These are phyloP conservation scores for Thamnaconus septentrionalis DNA, from an alignment of 2,113 vertebrate genomes.

Conservation along the genomic window DNA sequence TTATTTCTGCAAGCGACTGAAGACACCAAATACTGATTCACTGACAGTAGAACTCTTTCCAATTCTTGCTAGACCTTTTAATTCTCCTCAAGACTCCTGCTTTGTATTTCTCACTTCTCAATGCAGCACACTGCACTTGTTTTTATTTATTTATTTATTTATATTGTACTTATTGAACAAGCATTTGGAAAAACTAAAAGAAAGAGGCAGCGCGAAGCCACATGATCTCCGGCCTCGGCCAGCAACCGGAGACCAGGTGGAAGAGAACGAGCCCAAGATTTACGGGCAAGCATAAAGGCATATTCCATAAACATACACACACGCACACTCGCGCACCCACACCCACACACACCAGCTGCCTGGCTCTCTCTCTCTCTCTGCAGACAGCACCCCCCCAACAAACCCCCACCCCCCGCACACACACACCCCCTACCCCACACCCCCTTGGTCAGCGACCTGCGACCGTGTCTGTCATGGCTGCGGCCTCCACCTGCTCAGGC, in stretches of 20 bases:
- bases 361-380: constrained; percentile 36
- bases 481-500: constrained; percentile 68
- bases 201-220: constrained; percentile 22
- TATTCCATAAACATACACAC: constrained; percentile 82
- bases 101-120: too few relatives aligned
- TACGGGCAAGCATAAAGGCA: constrained; percentile 74
- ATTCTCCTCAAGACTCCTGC: too few relatives aligned
- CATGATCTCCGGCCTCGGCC: constrained; percentile 47
- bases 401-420: too few relatives aligned
- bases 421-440: too few relatives aligned
- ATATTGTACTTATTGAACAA: too few relatives aligned
- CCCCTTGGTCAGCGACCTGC: constrained; percentile 36
- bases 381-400: constrained; percentile 19
- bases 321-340: constrained; percentile 66
- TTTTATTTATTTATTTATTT: too few relatives aligned
- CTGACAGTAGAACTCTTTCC: too few relatives aligned
- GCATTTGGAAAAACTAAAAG: too few relatives aligned
- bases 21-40: too few relatives aligned
- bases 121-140: too few relatives aligned
- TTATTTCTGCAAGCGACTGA: too few relatives aligned
- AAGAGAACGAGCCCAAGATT: constrained; percentile 67
- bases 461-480: constrained; percentile 53
- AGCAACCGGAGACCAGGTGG: constrained; percentile 50
- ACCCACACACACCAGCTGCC: constrained; percentile 77
- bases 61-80: too few relatives aligned